These are phyloP conservation scores for Ploceus nigricollis DNA, from an alignment of 2,113 vertebrate genomes.

Conservation along the genomic window DNA sequence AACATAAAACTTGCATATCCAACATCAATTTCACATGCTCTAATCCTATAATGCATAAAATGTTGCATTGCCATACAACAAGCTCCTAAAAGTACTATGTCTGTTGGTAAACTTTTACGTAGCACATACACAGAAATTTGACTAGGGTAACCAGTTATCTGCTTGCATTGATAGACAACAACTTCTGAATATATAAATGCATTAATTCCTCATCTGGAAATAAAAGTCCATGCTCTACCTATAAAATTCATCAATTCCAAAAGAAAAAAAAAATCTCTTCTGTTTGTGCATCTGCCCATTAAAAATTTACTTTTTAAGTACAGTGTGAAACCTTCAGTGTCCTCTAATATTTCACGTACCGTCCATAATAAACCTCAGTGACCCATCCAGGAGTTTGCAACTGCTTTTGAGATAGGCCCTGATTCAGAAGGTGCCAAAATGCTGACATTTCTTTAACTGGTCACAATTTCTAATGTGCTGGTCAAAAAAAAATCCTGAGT, in stretches of 20 bases:
- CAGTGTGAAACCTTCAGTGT: not conserved
- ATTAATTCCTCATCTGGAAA: not conserved
- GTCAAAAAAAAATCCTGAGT: not conserved
- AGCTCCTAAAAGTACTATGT: not conserved
- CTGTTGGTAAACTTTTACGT: not conserved
- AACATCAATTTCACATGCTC: not conserved
- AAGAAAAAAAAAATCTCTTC: not conserved
- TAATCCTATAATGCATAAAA: constrained; percentile 1
- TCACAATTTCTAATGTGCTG: not conserved
- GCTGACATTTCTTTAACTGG: not conserved
- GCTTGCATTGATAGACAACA: not conserved
- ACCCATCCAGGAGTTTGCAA: not conserved
- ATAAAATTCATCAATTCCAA: not conserved
- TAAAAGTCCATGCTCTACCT: not conserved
- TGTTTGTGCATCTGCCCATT: not conserved
- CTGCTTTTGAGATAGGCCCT: not conserved
- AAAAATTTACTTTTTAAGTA: constrained; percentile 20
- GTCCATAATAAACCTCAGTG: not conserved
- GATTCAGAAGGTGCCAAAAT: not conserved
- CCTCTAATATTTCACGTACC: not conserved
- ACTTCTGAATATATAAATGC: not conserved
- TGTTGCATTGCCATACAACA: not conserved
- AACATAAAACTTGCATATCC: constrained; percentile 56
- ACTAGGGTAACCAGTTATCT: not conserved
- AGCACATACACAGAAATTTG: not conserved